Evolutionary conservation across 2,797 vertebrate species (phyloP).

Genomic region (Sylvilagus floridanus): DNA sequence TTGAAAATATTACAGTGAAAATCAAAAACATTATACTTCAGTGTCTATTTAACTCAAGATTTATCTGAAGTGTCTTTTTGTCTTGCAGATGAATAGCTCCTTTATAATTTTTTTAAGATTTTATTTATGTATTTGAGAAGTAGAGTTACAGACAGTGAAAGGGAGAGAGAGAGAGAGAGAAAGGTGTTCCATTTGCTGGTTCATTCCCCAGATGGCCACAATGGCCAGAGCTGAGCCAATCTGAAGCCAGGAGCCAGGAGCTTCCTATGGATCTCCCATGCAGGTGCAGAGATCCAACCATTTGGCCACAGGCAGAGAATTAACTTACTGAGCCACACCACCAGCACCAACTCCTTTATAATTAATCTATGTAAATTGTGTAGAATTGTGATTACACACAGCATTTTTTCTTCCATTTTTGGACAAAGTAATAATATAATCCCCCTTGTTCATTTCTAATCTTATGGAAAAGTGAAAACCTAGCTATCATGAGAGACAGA

Average conservation of each 20-base stretch:
- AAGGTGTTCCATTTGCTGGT: too few relatives aligned
- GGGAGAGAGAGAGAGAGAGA: too few relatives aligned
- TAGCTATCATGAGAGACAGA: neutral
- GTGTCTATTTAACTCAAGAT: neutral
- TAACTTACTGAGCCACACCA: too few relatives aligned
- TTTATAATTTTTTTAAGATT: too few relatives aligned
- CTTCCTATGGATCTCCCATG: too few relatives aligned
- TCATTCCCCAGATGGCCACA: too few relatives aligned
- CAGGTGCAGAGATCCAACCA: too few relatives aligned
- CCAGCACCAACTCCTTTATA: neutral
- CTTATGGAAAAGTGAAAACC: neutral
- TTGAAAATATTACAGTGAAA: neutral
- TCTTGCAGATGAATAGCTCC: neutral
- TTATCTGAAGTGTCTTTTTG: neutral
- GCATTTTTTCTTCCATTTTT: neutral
- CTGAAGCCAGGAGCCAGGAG: too few relatives aligned
- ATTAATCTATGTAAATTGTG: neutral
- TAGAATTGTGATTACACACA: neutral
- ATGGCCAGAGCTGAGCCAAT: too few relatives aligned
- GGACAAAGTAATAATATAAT: neutral
- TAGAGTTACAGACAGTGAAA: too few relatives aligned
- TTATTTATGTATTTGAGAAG: too few relatives aligned
- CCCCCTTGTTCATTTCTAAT: conserved; percentile 4
- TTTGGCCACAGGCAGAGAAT: too few relatives aligned
- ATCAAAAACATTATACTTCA: neutral